Base-by-base conservation (phyloP, 2,888 invertebrate species). In the Diloba caeruleocephala region DNA sequence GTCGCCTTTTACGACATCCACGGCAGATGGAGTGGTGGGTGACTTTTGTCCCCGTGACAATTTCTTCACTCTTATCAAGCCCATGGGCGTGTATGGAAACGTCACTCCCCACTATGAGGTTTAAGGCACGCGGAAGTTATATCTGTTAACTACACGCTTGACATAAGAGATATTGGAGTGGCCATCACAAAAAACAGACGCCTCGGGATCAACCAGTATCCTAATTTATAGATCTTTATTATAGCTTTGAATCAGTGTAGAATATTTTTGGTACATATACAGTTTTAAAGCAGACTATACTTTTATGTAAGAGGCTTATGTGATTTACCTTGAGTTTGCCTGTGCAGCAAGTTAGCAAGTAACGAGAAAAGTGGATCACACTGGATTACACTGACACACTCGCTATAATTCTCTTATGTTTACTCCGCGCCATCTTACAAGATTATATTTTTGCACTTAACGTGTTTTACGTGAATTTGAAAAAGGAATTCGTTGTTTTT, bases 241-340 rank as follows among this genome's bases (percentile, higher is more conserved):
- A 25, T 41, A 41, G 45, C 31, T 42, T 44, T 10, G 23, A 32
- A 7, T 25, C 15, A 2, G 42, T 7, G 21, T 12, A 10, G 19
- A 8, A 54, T 43, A 46, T 31, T 44, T 60, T 50, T 12, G 4
- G 52, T 36, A 57, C 39, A 57, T 46, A 54, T 46, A 12, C 59
- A 37, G 36, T 54, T 53, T 66, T 46, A 57, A 71, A 69, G 55
- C 42, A 58, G 58, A 49, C 32, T 45, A 39, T 60, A 61, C 64
- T 59, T 60, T 64, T 46, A 33, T 54, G 36, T 67, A 70, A 74
- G 74, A 58, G 39, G 74, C 60, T 63, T 68, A 72, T 15, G 33
- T 14, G 54, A 34, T 45, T 62, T 49, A 54, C 55, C 46, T 26
- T 56, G 41, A 45, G 48, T 57, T 60, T 55, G 46, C 52, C n/a